Evolutionary conservation across 2,797 vertebrate species (phyloP).

Genomic region (Hyperoplus immaculatus): DNA sequence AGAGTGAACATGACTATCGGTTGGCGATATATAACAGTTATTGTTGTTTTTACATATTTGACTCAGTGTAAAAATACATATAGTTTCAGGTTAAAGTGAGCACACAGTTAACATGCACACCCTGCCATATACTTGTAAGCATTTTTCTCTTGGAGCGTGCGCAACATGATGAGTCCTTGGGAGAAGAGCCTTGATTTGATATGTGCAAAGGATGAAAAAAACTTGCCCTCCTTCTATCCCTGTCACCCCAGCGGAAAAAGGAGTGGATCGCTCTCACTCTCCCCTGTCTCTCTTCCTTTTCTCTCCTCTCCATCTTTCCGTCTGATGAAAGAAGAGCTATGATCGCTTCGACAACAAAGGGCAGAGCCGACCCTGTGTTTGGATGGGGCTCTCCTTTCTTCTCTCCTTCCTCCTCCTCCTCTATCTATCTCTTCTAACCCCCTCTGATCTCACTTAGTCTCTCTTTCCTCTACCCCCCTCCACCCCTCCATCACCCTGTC

Average conservation of each 20-base stretch:
- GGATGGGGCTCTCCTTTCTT: conserved; percentile 86
- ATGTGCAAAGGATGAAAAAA: conserved; percentile 73
- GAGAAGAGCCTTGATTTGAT: conserved; percentile 74
- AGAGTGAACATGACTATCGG: conserved; percentile 38
- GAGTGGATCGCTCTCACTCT: conserved; percentile 78
- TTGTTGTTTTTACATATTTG: conserved; percentile 40
- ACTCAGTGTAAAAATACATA: conserved; percentile 55
- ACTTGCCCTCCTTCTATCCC: conserved; percentile 78
- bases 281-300: conserved; percentile 75
- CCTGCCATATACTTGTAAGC: conserved; percentile 46
- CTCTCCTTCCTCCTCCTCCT: conserved; percentile 84
- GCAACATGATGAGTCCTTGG: conserved; percentile 73
- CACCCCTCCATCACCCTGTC: conserved; percentile 13
- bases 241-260: conserved; percentile 81
- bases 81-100: conserved; percentile 60
- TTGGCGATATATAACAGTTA: conserved; percentile 49
- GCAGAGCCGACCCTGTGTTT: conserved; percentile 79
- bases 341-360: conserved; percentile 89
- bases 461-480: conserved; percentile 57
- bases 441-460: conserved; percentile 79
- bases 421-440: conserved; percentile 79
- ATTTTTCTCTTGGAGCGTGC: conserved; percentile 67
- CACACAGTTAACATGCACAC: conserved; percentile 44
- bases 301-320: conserved; percentile 76
- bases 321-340: conserved; percentile 88